Evolutionary conservation across 1,140 invertebrate genomes (phyloP).

Genomic region (Callitettix versicolor): DNA sequence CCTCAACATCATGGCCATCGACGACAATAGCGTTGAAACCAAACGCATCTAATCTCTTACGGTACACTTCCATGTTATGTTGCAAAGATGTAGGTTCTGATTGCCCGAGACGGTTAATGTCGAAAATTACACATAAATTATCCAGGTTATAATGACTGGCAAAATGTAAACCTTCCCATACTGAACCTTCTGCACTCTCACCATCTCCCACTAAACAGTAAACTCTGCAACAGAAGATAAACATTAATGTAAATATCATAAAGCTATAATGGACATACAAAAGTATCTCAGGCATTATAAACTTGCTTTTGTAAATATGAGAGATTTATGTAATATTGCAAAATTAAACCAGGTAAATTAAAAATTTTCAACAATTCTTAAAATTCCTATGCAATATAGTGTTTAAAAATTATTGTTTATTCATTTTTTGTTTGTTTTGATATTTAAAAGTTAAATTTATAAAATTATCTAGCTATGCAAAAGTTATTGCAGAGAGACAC

Average conservation of each 20-base stretch:
- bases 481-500: too few species aligned
- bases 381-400: too few species aligned
- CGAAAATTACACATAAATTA: slow-evolving; percentile 94
- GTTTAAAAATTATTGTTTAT: too few species aligned
- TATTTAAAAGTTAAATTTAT: too few species aligned
- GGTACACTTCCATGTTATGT: slow-evolving; percentile 85
- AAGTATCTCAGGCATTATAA: slow-evolving; percentile 1
- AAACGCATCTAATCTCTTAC: slow-evolving; percentile 80
- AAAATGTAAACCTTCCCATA: slow-evolving; percentile 97
- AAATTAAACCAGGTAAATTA: too few species aligned
- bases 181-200: slow-evolving; percentile 94
- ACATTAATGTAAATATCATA: too few species aligned
- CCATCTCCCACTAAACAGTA: slow-evolving; percentile 96
- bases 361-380: too few species aligned
- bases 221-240: slow-evolving; percentile 50
- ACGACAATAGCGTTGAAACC: slow-evolving; percentile 87
- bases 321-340: too few species aligned
- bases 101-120: slow-evolving; percentile 95
- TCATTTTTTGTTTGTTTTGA: too few species aligned
- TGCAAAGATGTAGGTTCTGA: slow-evolving; percentile 87
- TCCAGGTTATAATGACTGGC: slow-evolving; percentile 90
- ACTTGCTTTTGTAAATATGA: too few species aligned
- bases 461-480: too few species aligned
- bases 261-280: too few species aligned
- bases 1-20: slow-evolving; percentile 92